phyloP scores from a whole-genome alignment of 2,888 invertebrate genomes.

The Stenurella melanura region DNA sequence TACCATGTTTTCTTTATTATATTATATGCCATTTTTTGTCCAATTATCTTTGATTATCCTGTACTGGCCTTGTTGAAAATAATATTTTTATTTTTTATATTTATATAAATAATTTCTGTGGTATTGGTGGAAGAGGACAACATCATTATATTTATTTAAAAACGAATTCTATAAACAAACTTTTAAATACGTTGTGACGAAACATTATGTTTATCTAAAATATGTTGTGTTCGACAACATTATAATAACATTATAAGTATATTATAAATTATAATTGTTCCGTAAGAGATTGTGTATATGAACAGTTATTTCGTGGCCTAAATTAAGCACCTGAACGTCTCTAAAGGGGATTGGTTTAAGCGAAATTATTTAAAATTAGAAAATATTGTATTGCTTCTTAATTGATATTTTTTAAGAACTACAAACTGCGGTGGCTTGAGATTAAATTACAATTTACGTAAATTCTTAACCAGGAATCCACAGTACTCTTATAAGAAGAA shows the following conservation, averaged over 20 bases:
- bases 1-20: too few relatives aligned
- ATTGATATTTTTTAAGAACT: background rate
- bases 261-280: background rate
- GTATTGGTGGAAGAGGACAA: too few relatives aligned
- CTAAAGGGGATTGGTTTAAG: background rate
- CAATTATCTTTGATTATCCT: too few relatives aligned
- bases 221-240: background rate
- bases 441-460: background rate
- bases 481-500: background rate
- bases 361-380: background rate
- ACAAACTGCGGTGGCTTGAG: background rate
- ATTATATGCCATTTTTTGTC: too few relatives aligned
- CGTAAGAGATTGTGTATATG: background rate
- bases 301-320: background rate
- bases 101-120: too few relatives aligned
- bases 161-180: too few relatives aligned
- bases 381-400: background rate
- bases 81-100: too few relatives aligned
- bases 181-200: too few relatives aligned
- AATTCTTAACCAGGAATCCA: background rate
- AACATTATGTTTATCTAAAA: too few relatives aligned
- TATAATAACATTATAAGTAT: background rate
- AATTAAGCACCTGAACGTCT: background rate
- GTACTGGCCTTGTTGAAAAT: too few relatives aligned
- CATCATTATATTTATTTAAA: too few relatives aligned